Base-by-base conservation (phyloP, 2,113 vertebrate species). In the Macquaria ambigua region DNA sequence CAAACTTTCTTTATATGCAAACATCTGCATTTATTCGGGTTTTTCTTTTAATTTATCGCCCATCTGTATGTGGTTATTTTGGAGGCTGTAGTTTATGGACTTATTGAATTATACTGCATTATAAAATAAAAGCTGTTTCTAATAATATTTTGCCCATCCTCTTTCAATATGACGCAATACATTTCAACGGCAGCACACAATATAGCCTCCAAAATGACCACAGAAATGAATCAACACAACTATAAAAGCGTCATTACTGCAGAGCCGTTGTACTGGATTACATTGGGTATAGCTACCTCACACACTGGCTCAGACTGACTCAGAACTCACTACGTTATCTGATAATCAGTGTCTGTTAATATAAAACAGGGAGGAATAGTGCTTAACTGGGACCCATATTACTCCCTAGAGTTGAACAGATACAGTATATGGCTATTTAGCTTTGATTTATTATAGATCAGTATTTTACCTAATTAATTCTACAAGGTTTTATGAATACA, bases 381-480 rank as follows among this genome's bases (percentile, higher is more conserved):
- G 34, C n/a, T 55, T 14, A 64, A 23, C 56, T 58, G 39, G 28
- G 28, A 43, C 34, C 18, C 8, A 61, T 68, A 61, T 43, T 16
- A 23, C n/a, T 46, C 50, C 59, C 23, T 1, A 2, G n/a, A 64
- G 46, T 6, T 21, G 8, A 52, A 41, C n/a, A 25, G 34, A 76
- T n/a, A 50, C 48, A 70, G 41, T 10, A 21, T 52, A 34, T n/a
- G 56, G 25, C 31, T 21, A 4, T 64, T 58, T 70, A 31, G 53
- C 52, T 63, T 43, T 43, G n/a, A 56, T 71, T 31, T 53, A 77
- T 75, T 15, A 6, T 34, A 15, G 39, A 62, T 76, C 64, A 73
- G 53, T 83, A 79, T 76, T 74, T 69, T 21, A 70, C 15, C 39
- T 48, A 15, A 52, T 84, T 43, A 41, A 74, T 55, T 61, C 25